Evolutionary conservation across 2,888 invertebrate genomes (phyloP).

Genomic region (Diarsia dahlii): DNA sequence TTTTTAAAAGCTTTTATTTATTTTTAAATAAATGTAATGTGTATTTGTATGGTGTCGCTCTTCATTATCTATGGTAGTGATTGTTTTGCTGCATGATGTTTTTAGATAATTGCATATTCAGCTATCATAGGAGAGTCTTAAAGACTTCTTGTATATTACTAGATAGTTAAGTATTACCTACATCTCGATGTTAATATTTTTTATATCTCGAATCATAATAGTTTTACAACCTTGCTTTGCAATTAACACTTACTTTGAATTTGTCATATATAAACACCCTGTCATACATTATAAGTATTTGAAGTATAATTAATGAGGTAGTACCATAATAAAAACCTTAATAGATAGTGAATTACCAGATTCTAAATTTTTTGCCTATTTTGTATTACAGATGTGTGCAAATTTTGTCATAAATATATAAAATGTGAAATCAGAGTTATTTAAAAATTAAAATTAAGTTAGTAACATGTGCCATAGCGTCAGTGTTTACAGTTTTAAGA

Average conservation of each 20-base stretch:
- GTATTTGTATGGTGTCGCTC: conserved; percentile 51
- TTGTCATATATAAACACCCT: conserved; percentile 42
- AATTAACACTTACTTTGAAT: conserved; percentile 47
- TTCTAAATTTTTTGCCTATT: conserved; percentile 68
- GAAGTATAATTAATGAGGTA: conserved; percentile 42
- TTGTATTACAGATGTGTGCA: conserved; percentile 56
- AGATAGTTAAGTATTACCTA: conserved; percentile 59
- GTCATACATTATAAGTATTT: conserved; percentile 37
- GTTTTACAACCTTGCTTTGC: conserved; percentile 51
- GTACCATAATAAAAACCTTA: conserved; percentile 53
- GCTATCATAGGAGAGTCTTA: conserved; percentile 70
- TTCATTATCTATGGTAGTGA: conserved; percentile 42
- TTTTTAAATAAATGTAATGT: not conserved
- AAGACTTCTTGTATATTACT: conserved; percentile 68
- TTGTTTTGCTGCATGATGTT: conserved; percentile 56
- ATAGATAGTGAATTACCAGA: conserved; percentile 65
- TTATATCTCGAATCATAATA: conserved; percentile 60
- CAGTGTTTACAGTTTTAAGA: conserved; percentile 49
- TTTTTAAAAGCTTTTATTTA: not conserved
- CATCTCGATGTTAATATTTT: conserved; percentile 67
- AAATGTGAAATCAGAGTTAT: conserved; percentile 48
- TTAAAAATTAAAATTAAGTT: conserved; percentile 48
- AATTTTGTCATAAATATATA: conserved; percentile 43
- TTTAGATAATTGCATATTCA: conserved; percentile 60
- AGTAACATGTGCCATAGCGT: conserved; percentile 52